Percentiles rank a stretch among this genome's conserved stretches.
phyloP scores from a whole-genome alignment of 2,113 vertebrate genomes.

The Brachionichthys hirsutus region DNA sequence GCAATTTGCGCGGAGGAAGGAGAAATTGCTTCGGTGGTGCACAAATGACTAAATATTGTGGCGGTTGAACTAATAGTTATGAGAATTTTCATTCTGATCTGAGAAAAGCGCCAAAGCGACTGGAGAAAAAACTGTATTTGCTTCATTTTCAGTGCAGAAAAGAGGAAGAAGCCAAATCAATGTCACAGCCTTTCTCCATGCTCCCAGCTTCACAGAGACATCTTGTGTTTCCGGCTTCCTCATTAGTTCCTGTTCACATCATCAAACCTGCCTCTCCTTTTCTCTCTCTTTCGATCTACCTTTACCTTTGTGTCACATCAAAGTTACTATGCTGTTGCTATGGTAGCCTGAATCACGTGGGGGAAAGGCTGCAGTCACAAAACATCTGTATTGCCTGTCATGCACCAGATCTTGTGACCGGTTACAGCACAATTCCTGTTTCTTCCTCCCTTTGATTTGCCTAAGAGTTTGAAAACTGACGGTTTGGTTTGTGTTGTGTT shows the following conservation, averaged over 20 bases:
- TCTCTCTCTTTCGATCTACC: not conserved
- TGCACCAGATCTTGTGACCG: conserved; percentile 64
- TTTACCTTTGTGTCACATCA: conserved; percentile 14
- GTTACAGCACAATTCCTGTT: conserved; percentile 56
- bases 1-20: no score
- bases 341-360: conserved; percentile 48
- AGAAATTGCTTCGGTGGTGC: no score
- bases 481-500: conserved; percentile 34
- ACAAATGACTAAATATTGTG: no score
- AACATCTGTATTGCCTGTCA: conserved; percentile 50
- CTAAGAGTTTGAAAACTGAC: conserved; percentile 39
- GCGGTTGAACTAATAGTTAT: no score
- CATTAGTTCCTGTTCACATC: conserved; percentile 56
- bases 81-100: no score
- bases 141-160: conserved; percentile 2
- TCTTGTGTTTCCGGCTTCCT: conserved; percentile 51
- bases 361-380: conserved; percentile 45
- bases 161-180: conserved; percentile 41
- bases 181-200: conserved; percentile 61
- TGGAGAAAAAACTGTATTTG: conserved; percentile 16
- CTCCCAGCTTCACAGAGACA: conserved; percentile 51
- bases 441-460: conserved; percentile 39
- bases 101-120: no score
- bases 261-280: not conserved
- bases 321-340: conserved; percentile 43